These are phyloP conservation scores for Chrysocyon brachyurus DNA, from an alignment of 2,797 vertebrate genomes.

Conservation along the genomic window DNA sequence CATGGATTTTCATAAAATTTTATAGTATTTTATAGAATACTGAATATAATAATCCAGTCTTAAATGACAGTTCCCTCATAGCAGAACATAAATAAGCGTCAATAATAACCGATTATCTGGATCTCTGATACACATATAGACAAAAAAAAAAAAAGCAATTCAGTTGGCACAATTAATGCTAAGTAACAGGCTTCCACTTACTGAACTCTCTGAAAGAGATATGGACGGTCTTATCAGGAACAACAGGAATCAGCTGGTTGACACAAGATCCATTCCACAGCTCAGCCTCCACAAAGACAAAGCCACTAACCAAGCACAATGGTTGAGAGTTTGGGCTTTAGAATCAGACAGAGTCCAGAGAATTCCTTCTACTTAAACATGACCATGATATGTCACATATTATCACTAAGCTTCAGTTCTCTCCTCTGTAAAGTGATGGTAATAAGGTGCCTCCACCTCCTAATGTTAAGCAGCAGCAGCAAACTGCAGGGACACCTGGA, in stretches of 20 bases:
- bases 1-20: background rate
- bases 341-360: background rate
- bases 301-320: background rate
- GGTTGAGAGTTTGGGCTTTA: background rate
- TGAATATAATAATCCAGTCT: background rate
- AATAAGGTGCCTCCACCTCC: background rate
- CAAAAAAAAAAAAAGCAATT: conserved; percentile 25
- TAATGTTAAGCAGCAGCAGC: background rate
- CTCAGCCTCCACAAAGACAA: background rate
- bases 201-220: background rate
- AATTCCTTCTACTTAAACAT: background rate
- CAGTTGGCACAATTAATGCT: background rate
- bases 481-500: background rate
- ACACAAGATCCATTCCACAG: background rate
- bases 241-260: background rate
- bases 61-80: background rate
- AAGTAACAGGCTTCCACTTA: background rate
- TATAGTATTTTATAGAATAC: background rate
- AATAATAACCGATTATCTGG: background rate
- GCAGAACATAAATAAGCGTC: background rate
- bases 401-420: background rate
- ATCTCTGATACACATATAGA: background rate
- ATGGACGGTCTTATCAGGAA: background rate
- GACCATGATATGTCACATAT: background rate
- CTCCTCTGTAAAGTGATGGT: background rate